Percentiles rank a stretch among this genome's conserved stretches.
These are phyloP conservation scores for Grammomys dolichurus DNA, from an alignment of 2,113 vertebrate genomes.

Conservation along the genomic window DNA sequence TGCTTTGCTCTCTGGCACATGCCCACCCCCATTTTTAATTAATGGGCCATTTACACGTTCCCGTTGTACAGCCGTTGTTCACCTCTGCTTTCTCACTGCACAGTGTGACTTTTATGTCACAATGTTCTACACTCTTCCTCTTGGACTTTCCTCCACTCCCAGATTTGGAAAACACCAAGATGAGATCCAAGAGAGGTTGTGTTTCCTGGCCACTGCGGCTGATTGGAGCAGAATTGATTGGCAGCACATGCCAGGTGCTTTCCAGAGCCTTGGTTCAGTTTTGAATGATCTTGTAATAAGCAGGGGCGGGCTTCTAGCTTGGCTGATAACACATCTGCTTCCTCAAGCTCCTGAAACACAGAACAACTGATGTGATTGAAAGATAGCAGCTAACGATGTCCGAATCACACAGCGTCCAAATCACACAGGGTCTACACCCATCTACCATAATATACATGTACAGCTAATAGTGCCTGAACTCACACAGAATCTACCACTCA, in stretches of 20 bases:
- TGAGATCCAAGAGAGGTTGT: background rate
- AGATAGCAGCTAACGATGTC: background rate
- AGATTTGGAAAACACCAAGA: background rate
- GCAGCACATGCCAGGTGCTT: background rate
- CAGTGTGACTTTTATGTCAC: background rate
- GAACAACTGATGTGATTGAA: background rate
- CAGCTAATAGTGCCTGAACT: background rate
- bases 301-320: background rate
- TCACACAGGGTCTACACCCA: background rate
- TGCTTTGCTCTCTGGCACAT: background rate
- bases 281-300: slow-evolving; percentile 1
- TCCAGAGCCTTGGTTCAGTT: background rate
- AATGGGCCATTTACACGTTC: slow-evolving; percentile 23
- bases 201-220: background rate
- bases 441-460: background rate
- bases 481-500: background rate
- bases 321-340: background rate
- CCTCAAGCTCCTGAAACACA: background rate
- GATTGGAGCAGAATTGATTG: background rate
- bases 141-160: background rate
- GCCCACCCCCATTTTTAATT: background rate
- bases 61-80: background rate
- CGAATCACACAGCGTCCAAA: background rate
- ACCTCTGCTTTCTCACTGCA: background rate
- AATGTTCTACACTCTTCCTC: background rate